These are phyloP conservation scores for Perodicticus potto DNA, from an alignment of 2,797 vertebrate species.

Conservation along the genomic window DNA sequence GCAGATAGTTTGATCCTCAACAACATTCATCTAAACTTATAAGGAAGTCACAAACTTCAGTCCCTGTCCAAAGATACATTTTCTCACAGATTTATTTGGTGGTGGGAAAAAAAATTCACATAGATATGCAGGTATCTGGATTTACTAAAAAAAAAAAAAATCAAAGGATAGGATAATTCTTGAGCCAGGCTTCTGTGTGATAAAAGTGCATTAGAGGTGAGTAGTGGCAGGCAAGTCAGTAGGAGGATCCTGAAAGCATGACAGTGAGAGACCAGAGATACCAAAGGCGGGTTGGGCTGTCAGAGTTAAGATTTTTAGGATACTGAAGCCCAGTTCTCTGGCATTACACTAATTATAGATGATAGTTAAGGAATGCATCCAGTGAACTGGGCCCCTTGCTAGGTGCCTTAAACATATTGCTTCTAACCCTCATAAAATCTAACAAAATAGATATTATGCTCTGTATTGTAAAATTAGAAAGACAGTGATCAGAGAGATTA, in stretches of 20 bases:
- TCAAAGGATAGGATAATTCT: neutral
- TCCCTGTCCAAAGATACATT: neutral
- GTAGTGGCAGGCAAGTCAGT: neutral
- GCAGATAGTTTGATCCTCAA: neutral
- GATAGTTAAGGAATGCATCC: neutral
- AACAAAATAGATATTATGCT: neutral
- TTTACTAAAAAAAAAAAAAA: constrained; percentile 40
- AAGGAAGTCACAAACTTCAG: neutral
- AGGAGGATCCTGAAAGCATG: neutral
- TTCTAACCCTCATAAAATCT: neutral
- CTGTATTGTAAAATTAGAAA: constrained; percentile 14
- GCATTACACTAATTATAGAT: neutral
- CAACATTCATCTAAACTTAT: neutral
- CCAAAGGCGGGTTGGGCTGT: neutral
- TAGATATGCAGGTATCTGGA: neutral
- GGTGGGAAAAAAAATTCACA: neutral
- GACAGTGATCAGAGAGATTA: neutral
- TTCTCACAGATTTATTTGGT: neutral
- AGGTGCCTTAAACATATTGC: neutral
- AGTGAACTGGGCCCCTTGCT: neutral
- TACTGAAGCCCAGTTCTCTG: neutral
- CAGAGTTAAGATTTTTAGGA: neutral
- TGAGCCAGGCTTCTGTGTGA: neutral
- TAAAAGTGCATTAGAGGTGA: neutral
- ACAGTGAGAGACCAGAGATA: neutral